phyloP scores from a whole-genome alignment of 2,113 vertebrate genomes.

The Sphyrna mokarran region DNA sequence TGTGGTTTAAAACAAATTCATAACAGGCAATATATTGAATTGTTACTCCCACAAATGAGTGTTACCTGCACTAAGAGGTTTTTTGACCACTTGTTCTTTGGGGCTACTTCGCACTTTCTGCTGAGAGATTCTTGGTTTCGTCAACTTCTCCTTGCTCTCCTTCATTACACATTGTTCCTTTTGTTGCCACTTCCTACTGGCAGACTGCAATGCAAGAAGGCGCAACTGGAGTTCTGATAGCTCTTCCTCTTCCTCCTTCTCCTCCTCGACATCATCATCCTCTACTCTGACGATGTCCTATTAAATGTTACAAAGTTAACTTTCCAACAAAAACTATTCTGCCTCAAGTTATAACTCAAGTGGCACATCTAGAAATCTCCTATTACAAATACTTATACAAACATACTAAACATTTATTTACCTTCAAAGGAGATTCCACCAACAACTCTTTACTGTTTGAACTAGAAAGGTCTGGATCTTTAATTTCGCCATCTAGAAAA shows the following conservation, averaged over 20 bases:
- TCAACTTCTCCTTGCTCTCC: conserved; percentile 84
- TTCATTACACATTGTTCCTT: conserved; percentile 94
- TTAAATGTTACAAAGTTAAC: background rate
- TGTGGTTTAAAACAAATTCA: background rate
- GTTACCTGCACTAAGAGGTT: conserved; percentile 58
- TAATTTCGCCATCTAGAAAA: conserved; percentile 40
- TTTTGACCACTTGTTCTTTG: conserved; percentile 63
- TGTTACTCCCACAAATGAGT: background rate
- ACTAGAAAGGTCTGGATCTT: conserved; percentile 39
- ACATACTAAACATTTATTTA: conserved; percentile 57
- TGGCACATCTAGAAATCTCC: background rate
- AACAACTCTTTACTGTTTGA: conserved; percentile 44
- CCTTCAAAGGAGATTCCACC: conserved; percentile 51
- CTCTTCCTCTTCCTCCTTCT: conserved; percentile 81
- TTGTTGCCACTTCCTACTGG: conserved; percentile 96
- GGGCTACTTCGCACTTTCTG: conserved; percentile 63
- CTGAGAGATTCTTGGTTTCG: conserved; percentile 59
- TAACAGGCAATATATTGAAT: background rate
- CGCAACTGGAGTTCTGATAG: conserved; percentile 91
- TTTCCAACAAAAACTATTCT: background rate
- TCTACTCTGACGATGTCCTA: conserved; percentile 1
- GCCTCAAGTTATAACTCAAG: background rate
- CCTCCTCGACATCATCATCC: conserved; percentile 31
- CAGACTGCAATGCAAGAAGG: conserved; percentile 90
- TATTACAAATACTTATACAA: background rate